Percentiles rank a stretch among this genome's conserved stretches.
Evolutionary conservation across 2,797 vertebrate genomes (phyloP).

Genomic region (Parauchenoglanis punctatus): DNA sequence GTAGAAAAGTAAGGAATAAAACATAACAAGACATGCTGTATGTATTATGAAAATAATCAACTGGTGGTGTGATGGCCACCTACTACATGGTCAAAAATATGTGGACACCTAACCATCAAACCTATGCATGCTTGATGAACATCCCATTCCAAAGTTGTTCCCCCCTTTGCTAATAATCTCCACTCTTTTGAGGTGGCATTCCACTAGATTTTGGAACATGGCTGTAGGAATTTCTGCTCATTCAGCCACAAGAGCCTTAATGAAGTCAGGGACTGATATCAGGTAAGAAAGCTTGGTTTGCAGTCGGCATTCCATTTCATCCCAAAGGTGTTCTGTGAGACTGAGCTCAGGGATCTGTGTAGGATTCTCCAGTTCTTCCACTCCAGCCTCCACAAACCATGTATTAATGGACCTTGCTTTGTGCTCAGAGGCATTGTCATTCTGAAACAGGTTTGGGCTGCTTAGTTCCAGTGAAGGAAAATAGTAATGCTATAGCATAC

Average conservation of each 20-base stretch:
- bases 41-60: background rate
- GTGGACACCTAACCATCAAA: background rate
- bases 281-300: background rate
- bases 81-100: background rate
- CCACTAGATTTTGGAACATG: background rate
- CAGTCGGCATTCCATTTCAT: background rate
- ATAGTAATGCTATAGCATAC: background rate
- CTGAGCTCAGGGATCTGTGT: background rate
- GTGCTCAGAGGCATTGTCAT: background rate
- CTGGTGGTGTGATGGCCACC: background rate
- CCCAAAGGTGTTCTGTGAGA: background rate
- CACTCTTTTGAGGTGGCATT: background rate
- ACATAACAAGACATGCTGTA: background rate
- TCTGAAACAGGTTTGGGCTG: background rate
- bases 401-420: background rate
- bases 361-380: background rate
- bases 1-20: background rate
- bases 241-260: background rate
- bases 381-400: background rate
- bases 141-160: background rate
- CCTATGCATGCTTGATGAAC: background rate
- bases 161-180: background rate
- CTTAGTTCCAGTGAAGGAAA: too few species aligned
- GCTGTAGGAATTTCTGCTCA: background rate
- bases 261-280: background rate